phyloP scores from a whole-genome alignment of 2,113 vertebrate species.

The Pachyramphus minor region DNA sequence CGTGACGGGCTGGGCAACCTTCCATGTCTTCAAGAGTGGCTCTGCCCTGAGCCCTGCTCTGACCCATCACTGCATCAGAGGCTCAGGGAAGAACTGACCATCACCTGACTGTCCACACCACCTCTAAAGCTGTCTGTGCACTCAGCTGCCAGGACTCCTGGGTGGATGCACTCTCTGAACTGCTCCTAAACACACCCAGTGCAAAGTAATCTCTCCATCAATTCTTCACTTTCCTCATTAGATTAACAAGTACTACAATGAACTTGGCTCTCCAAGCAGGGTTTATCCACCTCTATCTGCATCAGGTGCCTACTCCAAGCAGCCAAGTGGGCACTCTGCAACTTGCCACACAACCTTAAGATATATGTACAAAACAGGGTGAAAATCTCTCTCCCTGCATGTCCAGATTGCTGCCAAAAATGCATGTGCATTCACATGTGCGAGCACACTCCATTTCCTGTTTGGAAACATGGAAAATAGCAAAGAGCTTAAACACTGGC shows the following conservation, averaged over 20 bases:
- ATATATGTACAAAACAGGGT: neutral
- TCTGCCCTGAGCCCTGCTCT: neutral
- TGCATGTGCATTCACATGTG: neutral
- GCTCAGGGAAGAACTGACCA: neutral
- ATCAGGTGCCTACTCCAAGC: neutral
- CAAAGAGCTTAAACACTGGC: neutral
- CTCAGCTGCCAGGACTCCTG: neutral
- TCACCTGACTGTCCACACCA: neutral
- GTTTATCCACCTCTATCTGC: neutral
- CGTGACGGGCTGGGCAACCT: neutral
- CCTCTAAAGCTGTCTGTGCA: neutral
- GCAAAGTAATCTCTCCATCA: neutral
- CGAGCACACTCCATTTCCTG: constrained; percentile 26
- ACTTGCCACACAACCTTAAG: neutral
- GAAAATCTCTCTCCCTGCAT: neutral
- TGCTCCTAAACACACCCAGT: neutral
- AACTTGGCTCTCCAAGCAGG: neutral
- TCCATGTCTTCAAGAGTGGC: neutral
- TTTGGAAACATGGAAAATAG: constrained; percentile 30
- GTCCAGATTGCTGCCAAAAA: neutral
- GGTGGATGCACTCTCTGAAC: neutral
- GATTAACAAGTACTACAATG: neutral
- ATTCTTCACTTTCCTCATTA: neutral
- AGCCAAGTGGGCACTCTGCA: neutral
- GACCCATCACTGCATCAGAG: neutral